A percentile compares a stretch with the other conserved stretches of the same genome.
Conservation (phyloP, 92 coral and sea anemone species). For the Palythoa heliodiscus region DNA sequence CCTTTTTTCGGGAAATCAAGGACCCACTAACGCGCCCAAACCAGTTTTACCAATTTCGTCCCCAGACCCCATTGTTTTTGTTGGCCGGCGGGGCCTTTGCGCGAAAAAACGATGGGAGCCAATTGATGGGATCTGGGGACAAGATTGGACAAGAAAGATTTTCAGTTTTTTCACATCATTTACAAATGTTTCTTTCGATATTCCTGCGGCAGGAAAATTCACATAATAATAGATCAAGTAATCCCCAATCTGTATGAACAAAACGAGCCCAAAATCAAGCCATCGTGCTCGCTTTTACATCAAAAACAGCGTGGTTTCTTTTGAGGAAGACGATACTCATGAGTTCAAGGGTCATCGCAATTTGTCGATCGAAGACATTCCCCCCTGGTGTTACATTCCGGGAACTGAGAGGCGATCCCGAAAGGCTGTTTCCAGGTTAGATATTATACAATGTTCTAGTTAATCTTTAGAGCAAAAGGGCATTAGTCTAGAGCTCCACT, state of each 20-base stretch:
- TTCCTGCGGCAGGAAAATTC: not conserved
- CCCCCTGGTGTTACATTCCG: conserved; percentile 91
- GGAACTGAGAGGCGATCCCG: conserved; percentile 93
- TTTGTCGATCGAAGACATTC: conserved; percentile 80
- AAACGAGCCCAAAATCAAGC: conserved; percentile 20
- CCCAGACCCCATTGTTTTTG: too few relatives aligned
- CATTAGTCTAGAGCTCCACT: too few relatives aligned
- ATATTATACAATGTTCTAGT: too few relatives aligned
- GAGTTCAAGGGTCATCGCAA: conserved; percentile 98
- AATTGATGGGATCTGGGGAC: too few relatives aligned
- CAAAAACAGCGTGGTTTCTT: conserved; percentile 63
- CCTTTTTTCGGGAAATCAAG: too few relatives aligned
- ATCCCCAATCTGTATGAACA: conserved; percentile 7
- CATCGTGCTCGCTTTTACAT: conserved; percentile 60
- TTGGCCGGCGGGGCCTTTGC: too few relatives aligned
- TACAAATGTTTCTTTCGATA: not conserved
- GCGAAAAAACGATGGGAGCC: too few relatives aligned
- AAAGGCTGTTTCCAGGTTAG: conserved; percentile 85
- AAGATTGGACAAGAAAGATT: not conserved
- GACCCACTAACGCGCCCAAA: too few relatives aligned
- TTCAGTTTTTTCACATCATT: not conserved
- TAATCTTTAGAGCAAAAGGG: too few relatives aligned
- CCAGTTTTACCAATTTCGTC: too few relatives aligned
- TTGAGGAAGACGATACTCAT: conserved; percentile 85
- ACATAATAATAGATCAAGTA: not conserved